These are phyloP conservation scores for Microtus montanus DNA, from an alignment of 2,113 vertebrate species.

Conservation along the genomic window DNA sequence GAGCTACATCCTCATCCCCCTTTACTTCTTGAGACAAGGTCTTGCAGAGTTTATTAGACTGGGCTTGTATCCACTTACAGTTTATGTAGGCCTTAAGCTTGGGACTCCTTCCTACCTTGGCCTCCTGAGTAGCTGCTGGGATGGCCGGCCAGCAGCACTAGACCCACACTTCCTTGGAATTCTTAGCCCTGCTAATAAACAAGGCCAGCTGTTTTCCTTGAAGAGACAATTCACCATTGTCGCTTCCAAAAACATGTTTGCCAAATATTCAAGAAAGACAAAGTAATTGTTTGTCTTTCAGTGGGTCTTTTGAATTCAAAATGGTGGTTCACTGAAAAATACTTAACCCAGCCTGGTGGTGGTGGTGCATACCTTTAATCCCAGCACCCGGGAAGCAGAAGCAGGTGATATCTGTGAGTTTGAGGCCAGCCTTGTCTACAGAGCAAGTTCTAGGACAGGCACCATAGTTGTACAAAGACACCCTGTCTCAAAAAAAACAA, in stretches of 20 bases:
- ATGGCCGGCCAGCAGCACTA: background rate
- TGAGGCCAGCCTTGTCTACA: no score
- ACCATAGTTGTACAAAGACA: no score
- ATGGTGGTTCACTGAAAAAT: background rate
- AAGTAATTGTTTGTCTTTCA: background rate
- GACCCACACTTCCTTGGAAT: background rate
- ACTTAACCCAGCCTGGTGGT: background rate
- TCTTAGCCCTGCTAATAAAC: slow-evolving; percentile 16
- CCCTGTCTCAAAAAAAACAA: no score
- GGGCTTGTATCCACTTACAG: background rate
- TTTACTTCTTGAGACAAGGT: background rate
- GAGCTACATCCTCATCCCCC: background rate
- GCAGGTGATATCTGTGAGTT: no score
- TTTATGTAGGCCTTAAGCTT: background rate
- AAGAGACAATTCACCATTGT: background rate
- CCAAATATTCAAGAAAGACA: background rate
- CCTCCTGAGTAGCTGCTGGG: background rate
- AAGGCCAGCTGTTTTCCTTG: background rate
- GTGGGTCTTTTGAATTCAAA: background rate
- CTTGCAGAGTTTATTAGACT: background rate
- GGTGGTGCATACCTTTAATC: no score
- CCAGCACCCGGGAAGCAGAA: no score
- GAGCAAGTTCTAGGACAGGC: no score
- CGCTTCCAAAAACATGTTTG: background rate
- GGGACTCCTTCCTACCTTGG: background rate